These are phyloP conservation scores for Paramisgurnus dabryanus DNA, from an alignment of 2,113 vertebrate genomes.

Conservation along the genomic window DNA sequence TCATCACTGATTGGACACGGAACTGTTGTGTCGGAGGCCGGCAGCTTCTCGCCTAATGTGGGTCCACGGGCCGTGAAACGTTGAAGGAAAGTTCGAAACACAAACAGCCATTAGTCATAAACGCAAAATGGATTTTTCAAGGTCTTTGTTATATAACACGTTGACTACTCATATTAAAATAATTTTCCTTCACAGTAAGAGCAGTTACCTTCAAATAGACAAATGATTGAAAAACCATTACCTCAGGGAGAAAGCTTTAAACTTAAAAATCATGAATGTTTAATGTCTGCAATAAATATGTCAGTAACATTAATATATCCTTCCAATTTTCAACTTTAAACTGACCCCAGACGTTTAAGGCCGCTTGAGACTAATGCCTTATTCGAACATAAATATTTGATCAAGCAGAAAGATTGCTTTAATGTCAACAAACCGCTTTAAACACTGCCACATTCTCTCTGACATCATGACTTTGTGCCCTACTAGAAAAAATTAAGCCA, in stretches of 20 bases:
- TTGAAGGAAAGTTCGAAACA: conserved; percentile 7
- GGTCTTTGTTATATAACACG: not conserved
- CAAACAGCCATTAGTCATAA: not conserved
- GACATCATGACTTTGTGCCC: not conserved
- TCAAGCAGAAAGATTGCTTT: conserved; percentile 21
- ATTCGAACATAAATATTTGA: conserved; percentile 14
- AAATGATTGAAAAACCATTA: not conserved
- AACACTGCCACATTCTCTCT: not conserved
- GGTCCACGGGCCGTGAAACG: not conserved
- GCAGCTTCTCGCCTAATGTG: not conserved
- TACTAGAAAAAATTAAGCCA: not conserved
- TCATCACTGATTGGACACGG: conserved; percentile 22
- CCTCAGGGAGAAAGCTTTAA: not conserved
- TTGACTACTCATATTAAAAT: not conserved
- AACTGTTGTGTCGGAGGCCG: not conserved
- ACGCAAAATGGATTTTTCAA: not conserved
- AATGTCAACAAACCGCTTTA: not conserved
- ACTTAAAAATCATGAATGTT: not conserved
- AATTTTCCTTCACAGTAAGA: not conserved
- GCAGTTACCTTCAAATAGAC: not conserved
- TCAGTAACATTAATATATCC: not conserved
- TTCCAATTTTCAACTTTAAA: not conserved
- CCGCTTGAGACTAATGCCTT: not conserved
- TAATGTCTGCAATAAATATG: not conserved
- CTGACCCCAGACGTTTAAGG: not conserved